phyloP scores from a whole-genome alignment of 2,888 invertebrate species.

The Allacma fusca region DNA sequence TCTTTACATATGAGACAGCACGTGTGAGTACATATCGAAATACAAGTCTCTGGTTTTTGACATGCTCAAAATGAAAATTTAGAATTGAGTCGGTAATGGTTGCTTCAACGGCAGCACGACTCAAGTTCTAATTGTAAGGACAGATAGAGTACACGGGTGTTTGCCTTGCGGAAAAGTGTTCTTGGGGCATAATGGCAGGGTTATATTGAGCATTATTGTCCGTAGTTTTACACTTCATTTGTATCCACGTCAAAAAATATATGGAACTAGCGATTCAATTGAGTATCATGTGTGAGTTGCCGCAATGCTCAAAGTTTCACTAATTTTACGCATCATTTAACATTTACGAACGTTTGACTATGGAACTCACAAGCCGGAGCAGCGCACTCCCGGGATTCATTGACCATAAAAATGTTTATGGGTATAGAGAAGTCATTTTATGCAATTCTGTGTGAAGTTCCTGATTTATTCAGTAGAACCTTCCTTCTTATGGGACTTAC shows the following conservation, averaged over 20 bases:
- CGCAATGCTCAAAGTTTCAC: slow-evolving; percentile 32
- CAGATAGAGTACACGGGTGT: background rate
- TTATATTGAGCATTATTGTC: background rate
- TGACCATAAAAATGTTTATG: slow-evolving; percentile 33
- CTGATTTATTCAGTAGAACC: slow-evolving; percentile 26
- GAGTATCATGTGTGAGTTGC: slow-evolving; percentile 2
- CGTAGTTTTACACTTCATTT: background rate
- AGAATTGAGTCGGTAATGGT: slow-evolving; percentile 2
- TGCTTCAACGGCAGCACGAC: too few relatives aligned
- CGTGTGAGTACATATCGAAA: background rate
- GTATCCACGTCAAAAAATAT: background rate
- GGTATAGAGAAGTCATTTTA: background rate
- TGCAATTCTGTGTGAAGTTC: slow-evolving; percentile 15
- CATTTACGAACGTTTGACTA: slow-evolving; percentile 36
- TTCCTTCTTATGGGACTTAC: background rate
- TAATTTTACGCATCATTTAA: slow-evolving; percentile 41
- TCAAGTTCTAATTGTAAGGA: background rate
- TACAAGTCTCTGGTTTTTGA: background rate
- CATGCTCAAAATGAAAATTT: slow-evolving; percentile 5
- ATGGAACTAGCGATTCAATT: slow-evolving; percentile 10
- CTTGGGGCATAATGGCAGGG: too few relatives aligned
- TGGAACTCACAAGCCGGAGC: background rate
- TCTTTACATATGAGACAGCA: too few relatives aligned
- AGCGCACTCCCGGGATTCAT: slow-evolving; percentile 42
- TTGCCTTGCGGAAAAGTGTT: background rate